phyloP scores from a whole-genome alignment of 1,140 invertebrate genomes.

The Drosophila hydei region DNA sequence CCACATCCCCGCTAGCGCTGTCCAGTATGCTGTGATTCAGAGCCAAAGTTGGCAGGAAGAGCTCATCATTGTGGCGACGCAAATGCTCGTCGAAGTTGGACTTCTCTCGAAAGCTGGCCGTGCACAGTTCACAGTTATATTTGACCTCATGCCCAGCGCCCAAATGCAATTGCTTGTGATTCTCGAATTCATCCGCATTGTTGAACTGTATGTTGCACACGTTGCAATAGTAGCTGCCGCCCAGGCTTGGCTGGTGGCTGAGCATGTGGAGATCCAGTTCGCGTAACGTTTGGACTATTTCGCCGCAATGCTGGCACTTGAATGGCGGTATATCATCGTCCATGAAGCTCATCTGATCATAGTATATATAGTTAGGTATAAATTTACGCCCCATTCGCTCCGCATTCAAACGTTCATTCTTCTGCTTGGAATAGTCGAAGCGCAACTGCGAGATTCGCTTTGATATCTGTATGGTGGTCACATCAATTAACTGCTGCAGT shows the following conservation, averaged over 20 bases:
- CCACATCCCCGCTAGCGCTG: constrained; percentile 27
- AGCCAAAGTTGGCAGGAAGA: constrained; percentile 67
- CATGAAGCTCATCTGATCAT: constrained; percentile 79
- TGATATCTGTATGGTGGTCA: constrained; percentile 77
- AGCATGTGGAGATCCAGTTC: constrained; percentile 72
- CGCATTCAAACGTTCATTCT: constrained; percentile 69
- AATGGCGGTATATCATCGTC: constrained; percentile 78
- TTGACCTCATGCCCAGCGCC: constrained; percentile 62
- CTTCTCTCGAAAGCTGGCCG: constrained; percentile 78
- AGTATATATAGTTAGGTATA: constrained; percentile 72
- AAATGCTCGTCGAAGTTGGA: constrained; percentile 78
- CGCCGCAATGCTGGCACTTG: constrained; percentile 70
- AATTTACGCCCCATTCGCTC: constrained; percentile 69
- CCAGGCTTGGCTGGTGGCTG: constrained; percentile 66
- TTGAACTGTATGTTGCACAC: constrained; percentile 68
- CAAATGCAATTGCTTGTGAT: constrained; percentile 71
- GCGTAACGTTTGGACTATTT: constrained; percentile 71
- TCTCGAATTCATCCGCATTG: constrained; percentile 67
- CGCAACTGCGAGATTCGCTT: constrained; percentile 79
- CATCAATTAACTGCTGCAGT: constrained; percentile 71
- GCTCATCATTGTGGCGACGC: constrained; percentile 76
- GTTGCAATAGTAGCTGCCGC: constrained; percentile 65
- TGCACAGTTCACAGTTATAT: constrained; percentile 76
- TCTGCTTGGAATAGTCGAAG: constrained; percentile 80
- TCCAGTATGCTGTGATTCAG: constrained; percentile 71